Conservation (phyloP, 2,888 invertebrate genomes). For the Sturmia bella region DNA sequence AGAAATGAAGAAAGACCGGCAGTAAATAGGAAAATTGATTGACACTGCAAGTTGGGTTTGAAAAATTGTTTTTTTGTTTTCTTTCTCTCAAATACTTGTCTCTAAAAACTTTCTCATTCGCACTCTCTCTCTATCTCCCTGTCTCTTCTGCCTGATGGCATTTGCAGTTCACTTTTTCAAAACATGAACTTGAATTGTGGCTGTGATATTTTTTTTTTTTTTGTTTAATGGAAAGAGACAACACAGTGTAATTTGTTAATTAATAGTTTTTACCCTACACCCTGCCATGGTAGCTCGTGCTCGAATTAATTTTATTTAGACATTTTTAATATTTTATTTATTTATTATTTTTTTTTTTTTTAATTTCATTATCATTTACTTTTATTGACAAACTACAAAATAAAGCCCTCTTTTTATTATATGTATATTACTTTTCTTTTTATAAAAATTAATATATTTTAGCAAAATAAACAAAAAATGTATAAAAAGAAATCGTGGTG, state of each 20-base stretch:
- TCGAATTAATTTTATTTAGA: neutral
- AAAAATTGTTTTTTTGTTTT: too few relatives aligned
- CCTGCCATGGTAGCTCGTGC: neutral
- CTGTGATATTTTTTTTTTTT: conserved; percentile 44
- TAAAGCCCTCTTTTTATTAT: conserved; percentile 53
- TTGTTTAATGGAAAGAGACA: neutral
- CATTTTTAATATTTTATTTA: conserved; percentile 3
- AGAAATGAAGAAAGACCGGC: conserved; percentile 25
- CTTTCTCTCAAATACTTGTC: conserved; percentile 13
- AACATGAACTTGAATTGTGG: conserved; percentile 40
- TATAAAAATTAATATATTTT: conserved; percentile 71
- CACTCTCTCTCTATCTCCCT: neutral
- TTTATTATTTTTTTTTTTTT: conserved; percentile 40
- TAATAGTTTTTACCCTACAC: neutral
- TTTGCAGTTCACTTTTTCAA: neutral
- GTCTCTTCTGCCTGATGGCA: conserved; percentile 2
- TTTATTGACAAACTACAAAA: conserved; percentile 63
- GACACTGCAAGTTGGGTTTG: conserved; percentile 23
- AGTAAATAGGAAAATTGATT: conserved; percentile 43
- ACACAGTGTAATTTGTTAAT: neutral
- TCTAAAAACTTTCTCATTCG: conserved; percentile 8
- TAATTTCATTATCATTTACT: conserved; percentile 16
- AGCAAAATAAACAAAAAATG: conserved; percentile 58
- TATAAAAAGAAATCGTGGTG: neutral
- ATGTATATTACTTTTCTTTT: conserved; percentile 61